Percentiles rank a stretch among this genome's conserved stretches.
Conservation (phyloP, 1,140 invertebrate species). For the Drosophila jambulina region DNA sequence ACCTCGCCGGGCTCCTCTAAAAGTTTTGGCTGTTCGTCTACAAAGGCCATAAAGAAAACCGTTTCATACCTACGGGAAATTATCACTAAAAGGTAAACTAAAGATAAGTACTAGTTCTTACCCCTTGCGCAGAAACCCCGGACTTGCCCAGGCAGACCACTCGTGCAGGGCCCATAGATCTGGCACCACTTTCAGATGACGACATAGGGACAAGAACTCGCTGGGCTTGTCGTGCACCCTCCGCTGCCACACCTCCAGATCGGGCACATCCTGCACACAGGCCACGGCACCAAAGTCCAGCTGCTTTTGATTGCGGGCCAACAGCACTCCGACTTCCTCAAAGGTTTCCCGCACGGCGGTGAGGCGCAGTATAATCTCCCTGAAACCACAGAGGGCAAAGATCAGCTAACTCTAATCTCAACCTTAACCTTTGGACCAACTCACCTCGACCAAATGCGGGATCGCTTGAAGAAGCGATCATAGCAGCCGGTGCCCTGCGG, state of each 20-base stretch:
- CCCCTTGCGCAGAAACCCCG: constrained; percentile 85
- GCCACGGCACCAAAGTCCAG: constrained; percentile 20
- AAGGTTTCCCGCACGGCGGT: constrained; percentile 96
- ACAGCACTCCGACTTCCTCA: constrained; percentile 94
- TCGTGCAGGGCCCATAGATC: constrained; percentile 93
- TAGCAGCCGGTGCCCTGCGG: constrained; percentile 73
- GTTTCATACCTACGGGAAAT: constrained; percentile 88
- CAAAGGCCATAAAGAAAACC: constrained; percentile 90
- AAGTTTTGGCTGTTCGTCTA: constrained; percentile 87
- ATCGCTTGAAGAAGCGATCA: constrained; percentile 66
- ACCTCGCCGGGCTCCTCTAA: constrained; percentile 89
- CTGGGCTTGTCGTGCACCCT: constrained; percentile 88
- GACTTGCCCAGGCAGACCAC: constrained; percentile 95
- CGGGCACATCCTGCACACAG: constrained; percentile 29
- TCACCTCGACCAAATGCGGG: constrained; percentile 66
- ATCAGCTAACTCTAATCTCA: constrained; percentile 37
- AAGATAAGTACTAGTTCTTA: constrained; percentile 1
- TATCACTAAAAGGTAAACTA: too few relatives aligned
- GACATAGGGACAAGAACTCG: constrained; percentile 91
- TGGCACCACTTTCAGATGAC: constrained; percentile 90
- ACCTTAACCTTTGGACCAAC: constrained; percentile 56
- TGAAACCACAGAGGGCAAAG: constrained; percentile 57
- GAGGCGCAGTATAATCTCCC: constrained; percentile 92
- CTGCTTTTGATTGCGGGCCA: constrained; percentile 87
- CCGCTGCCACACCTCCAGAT: constrained; percentile 66